These are phyloP conservation scores for Pristis pectinata DNA, from an alignment of 2,797 vertebrate species.

Conservation along the genomic window DNA sequence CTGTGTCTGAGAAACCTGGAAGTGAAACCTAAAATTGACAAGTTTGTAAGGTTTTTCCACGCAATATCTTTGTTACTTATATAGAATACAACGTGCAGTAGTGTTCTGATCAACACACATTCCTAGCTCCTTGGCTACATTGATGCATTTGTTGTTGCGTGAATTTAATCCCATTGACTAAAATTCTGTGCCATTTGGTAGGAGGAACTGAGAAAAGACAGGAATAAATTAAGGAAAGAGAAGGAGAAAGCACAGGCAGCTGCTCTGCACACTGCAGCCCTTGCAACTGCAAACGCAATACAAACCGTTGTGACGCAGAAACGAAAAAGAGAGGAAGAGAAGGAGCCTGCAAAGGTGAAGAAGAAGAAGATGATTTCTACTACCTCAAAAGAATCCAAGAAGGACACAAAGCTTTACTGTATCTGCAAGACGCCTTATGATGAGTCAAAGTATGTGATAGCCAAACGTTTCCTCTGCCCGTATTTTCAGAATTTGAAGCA, in stretches of 20 bases:
- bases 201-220: constrained; percentile 87
- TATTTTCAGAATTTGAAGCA: background rate
- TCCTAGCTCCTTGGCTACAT: background rate
- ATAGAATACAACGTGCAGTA: background rate
- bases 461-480: background rate
- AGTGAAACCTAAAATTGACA: constrained; percentile 9
- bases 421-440: constrained; percentile 96
- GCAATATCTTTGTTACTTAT: background rate
- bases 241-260: constrained; percentile 74
- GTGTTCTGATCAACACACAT: background rate
- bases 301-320: constrained; percentile 59
- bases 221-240: constrained; percentile 75
- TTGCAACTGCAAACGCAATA: constrained; percentile 48
- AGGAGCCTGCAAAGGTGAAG: constrained; percentile 74
- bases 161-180: constrained; percentile 26
- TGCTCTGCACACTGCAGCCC: constrained; percentile 58
- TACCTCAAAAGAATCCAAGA: constrained; percentile 85
- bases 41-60: background rate
- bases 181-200: constrained; percentile 49
- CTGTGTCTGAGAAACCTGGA: background rate
- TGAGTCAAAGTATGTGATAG: constrained; percentile 80
- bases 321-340: constrained; percentile 84
- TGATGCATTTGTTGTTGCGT: background rate
- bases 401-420: constrained; percentile 94
- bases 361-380: constrained; percentile 97